Base-by-base conservation (phyloP, 2,113 vertebrate genomes). In the Myotis lucifugus region DNA sequence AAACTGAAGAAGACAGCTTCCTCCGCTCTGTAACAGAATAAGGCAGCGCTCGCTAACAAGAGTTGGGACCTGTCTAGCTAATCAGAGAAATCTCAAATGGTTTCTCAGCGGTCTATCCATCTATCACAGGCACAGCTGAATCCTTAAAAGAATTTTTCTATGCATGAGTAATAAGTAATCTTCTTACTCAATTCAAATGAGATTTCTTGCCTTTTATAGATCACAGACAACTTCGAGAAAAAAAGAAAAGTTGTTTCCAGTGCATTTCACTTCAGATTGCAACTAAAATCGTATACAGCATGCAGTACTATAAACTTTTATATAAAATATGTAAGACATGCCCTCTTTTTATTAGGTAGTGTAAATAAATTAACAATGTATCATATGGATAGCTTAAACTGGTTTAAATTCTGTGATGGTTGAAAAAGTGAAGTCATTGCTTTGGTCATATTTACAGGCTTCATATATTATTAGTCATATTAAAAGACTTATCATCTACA, bases 181-280 rank as follows among this genome's bases (percentile, higher is more conserved):
- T 73, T 96, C 93, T 95, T 70, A 83, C 94, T 93, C 27, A 79
- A 88, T 90, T 96, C 92, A 97, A 94, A 97, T 97, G 54, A 79
- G 86, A 61, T 66, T 4, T 37, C 37, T 90, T 93, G 64, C 25
- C 54, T 91, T 95, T 93, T 34, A 77, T 50, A 76, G 86, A 54
- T 40, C 6, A 78, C 29, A 34, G 95, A 61, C 84, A 96, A 95
- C 72, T 97, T 50, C 12, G 40, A 32, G 10, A 48, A 18, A 29
- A 29, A 81, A 69, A 54, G 88, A 6, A 48, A 89, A 77, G 34
- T 9, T 40, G 1, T 21, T 21, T 94, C n/a, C 56, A 88, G 72
- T 50, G 32, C 4, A 19, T 70, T 40, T 73, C 32, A 7, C 34
- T 78, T 95, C 84, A 85, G 46, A 85, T 87, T 70, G 32, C 12